A percentile compares a stretch with the other conserved stretches of the same genome.
These are phyloP conservation scores for Trachymyrmex cornetzi DNA, from an alignment of 1,140 invertebrate species.

Conservation along the genomic window DNA sequence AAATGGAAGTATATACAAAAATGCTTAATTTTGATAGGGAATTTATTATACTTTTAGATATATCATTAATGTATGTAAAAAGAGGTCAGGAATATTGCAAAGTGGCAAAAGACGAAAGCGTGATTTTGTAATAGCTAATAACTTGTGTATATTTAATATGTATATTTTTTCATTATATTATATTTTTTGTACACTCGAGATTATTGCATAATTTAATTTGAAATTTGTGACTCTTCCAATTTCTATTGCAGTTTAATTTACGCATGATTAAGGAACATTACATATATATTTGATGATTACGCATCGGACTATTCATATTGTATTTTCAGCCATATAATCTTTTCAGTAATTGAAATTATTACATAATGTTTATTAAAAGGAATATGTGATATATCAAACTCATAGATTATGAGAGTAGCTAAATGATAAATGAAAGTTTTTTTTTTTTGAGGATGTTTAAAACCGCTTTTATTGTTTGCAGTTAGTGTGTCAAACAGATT, in stretches of 20 bases:
- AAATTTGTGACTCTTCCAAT: neutral
- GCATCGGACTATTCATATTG: neutral
- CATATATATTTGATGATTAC: neutral
- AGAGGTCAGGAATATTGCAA: neutral
- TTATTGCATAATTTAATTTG: slow-evolving; percentile 55
- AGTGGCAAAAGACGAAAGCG: neutral
- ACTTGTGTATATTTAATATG: slow-evolving; percentile 44
- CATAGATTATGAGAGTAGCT: neutral
- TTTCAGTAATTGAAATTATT: slow-evolving; percentile 10
- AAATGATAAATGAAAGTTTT: slow-evolving; percentile 8
- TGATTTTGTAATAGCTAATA: slow-evolving; percentile 18
- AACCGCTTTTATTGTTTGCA: neutral
- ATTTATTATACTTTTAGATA: slow-evolving; percentile 20
- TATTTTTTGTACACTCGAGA: slow-evolving; percentile 43
- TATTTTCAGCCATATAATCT: neutral
- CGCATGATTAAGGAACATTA: neutral
- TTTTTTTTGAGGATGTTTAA: slow-evolving; percentile 18
- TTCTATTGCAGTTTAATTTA: slow-evolving; percentile 37
- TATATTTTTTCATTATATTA: slow-evolving; percentile 44
- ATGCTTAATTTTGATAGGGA: slow-evolving; percentile 9
- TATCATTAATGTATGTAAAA: slow-evolving; percentile 27
- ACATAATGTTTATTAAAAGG: slow-evolving; percentile 26
- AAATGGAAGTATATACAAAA: neutral
- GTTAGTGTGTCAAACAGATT: slow-evolving; percentile 21
- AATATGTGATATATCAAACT: neutral